phyloP scores from a whole-genome alignment of 2,888 invertebrate genomes.

The Dolomedes plantarius region DNA sequence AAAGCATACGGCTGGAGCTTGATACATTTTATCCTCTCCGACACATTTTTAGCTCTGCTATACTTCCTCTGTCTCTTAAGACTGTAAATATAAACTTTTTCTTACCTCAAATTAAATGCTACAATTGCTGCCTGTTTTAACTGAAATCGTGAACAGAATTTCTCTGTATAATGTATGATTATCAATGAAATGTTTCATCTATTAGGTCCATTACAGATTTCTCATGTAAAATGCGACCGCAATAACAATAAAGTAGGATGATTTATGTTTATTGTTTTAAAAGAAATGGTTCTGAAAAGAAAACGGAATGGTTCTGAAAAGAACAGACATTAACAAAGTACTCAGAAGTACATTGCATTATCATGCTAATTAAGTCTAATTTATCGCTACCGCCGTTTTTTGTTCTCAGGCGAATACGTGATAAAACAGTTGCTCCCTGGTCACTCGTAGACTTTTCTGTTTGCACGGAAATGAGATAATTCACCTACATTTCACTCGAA shows the following conservation, averaged over 20 bases:
- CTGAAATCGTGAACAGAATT: no score
- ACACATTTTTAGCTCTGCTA: no score
- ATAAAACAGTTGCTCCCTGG: not conserved
- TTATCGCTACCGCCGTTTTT: not conserved
- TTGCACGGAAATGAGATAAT: not conserved
- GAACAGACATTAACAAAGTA: not conserved
- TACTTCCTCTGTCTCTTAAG: no score
- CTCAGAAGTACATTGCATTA: not conserved
- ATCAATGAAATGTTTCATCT: not conserved
- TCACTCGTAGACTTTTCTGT: not conserved
- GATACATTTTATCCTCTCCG: no score
- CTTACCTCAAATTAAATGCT: no score
- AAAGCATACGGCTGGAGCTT: no score
- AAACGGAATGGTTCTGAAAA: constrained; percentile 9
- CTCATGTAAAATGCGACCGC: not conserved
- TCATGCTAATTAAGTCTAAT: constrained; percentile 6
- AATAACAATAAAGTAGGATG: not conserved
- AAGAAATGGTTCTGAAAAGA: not conserved
- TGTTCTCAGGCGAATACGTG: not conserved
- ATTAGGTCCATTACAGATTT: not conserved
- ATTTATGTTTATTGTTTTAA: constrained; percentile 5
- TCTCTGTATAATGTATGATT: not conserved
- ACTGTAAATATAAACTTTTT: no score
- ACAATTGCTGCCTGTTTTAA: no score
- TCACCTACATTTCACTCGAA: not conserved